Evolutionary conservation across 2,888 invertebrate genomes (phyloP), one percentile per base, ranked within the genome.

Genomic region (Spicauda simplicius): DNA sequence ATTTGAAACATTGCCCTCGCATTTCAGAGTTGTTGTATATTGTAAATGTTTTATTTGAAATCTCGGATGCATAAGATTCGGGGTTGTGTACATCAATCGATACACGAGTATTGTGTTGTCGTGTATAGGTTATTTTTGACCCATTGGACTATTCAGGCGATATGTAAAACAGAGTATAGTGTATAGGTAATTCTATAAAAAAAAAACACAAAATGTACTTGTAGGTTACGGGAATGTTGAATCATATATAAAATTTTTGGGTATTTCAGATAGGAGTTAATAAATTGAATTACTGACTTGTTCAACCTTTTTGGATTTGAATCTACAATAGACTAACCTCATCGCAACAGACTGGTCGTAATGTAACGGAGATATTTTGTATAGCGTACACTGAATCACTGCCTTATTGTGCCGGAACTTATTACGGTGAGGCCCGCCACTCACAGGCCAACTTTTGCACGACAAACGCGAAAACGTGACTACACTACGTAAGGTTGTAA

Each of bases 281-380:
- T 84, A 87, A 88, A 88, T 83, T 84, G 78, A 84, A 86, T 84
- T 82, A 88, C 82, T 85, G 87, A 91, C 87, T 90, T 81, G 86
- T 91, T 91, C 86, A 88, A 92, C 87, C 83, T 85, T 91, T 91
- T 92, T 91, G 92, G 92, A 92, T 92, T 92, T 92, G 92, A 92
- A 91, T 92, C 90, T 92, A 92, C 91, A 92, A 91, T 91, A 91
- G 88, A 77, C 74, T 77, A 78, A 91, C 90, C 92, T 91, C 91
- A 91, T 86, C 80, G 88, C 86, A 88, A 91, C 91, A 91, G 92
- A 92, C 92, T 92, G 92, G 86, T 86, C 81, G 87, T 88, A 87
- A 86, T 91, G 82, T 90, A 89, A 85, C 81, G 86, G 87, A 88
- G 81, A 92, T 92, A 91, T 92, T 92, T 91, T 92, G 89, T 91